Evolutionary conservation across 2,797 vertebrate species (phyloP), one percentile per base, ranked within the genome.

Genomic region (Chelonia mydas): DNA sequence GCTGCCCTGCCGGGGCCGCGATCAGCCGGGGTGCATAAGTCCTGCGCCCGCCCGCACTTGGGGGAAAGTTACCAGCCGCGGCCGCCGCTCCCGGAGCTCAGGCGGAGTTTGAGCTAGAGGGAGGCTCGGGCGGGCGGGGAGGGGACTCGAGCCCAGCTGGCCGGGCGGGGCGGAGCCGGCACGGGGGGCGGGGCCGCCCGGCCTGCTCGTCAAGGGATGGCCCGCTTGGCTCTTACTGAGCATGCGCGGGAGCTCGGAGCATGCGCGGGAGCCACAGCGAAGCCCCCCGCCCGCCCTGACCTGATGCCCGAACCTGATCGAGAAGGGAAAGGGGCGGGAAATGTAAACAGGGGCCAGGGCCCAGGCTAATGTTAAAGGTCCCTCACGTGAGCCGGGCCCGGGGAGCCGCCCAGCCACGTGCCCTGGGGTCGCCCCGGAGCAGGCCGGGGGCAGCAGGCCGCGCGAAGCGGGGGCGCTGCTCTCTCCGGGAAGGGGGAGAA

Each of bases 41-140:
- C 12, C 45, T 65, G 53, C 2, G 13, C 12, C 4, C 81, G 21
- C 1, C 79, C 65, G 77, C 80, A 95, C 92, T 95, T 45, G 19
- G 81, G 33, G 87, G 95, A 95, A 96, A 96, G 90, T 94, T 93
- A 47, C 91, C 90, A 47, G 68, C 79, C 65, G 49, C 91, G 10
- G 23, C 92, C n/a, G 92, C 93, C 84, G 86, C 96, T 94, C 65
- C 88, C 92, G 96, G 90, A 59, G 84, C 84, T 74, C 90, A 53
- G 95, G 93, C 92, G 96, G 95, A 95, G 96, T 83, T 21, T 82
- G 93, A 92, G 91, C 85, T 86, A 91, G 87, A 80, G 94, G 93
- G n/a, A 84, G 90, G 91, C 84, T 65, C 59, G 77, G 33, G 59
- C 68, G 3, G 80, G 65, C 37, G 13, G 84, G 41, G 91, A 54